Conservation (phyloP, 2,888 invertebrate species). For the Lepas anatifera region DNA sequence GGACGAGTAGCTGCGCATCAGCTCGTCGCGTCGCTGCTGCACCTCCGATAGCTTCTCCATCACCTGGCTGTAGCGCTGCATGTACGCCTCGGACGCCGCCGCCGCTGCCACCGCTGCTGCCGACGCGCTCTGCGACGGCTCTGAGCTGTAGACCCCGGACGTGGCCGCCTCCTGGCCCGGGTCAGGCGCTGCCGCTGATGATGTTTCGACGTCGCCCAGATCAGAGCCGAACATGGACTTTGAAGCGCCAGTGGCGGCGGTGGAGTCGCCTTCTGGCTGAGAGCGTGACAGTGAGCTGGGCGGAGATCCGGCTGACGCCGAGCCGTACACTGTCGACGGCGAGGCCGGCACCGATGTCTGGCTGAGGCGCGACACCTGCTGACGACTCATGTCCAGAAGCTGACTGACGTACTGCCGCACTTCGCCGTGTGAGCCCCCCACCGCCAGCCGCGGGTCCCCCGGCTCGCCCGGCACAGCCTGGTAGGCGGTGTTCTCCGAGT, state of each 20-base stretch:
- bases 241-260: neutral
- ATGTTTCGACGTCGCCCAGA: neutral
- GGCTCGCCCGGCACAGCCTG: neutral
- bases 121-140: neutral
- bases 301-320: neutral
- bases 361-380: neutral
- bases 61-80: neutral
- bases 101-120: neutral
- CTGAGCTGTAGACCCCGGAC: neutral
- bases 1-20: neutral
- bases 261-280: neutral
- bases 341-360: neutral
- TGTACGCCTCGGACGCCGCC: neutral
- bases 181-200: neutral
- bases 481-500: neutral
- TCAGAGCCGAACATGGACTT: neutral
- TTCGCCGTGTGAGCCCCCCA: neutral
- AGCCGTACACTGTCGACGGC: constrained; percentile 4
- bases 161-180: neutral
- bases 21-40: neutral
- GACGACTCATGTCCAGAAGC: neutral
- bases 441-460: neutral
- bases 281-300: neutral
- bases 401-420: neutral
- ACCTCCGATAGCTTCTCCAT: constrained; percentile 1